Evolutionary conservation across 53 echinoderm and acorn worm genomes (phyloP).

Genomic region (Antedon mediterranea): DNA sequence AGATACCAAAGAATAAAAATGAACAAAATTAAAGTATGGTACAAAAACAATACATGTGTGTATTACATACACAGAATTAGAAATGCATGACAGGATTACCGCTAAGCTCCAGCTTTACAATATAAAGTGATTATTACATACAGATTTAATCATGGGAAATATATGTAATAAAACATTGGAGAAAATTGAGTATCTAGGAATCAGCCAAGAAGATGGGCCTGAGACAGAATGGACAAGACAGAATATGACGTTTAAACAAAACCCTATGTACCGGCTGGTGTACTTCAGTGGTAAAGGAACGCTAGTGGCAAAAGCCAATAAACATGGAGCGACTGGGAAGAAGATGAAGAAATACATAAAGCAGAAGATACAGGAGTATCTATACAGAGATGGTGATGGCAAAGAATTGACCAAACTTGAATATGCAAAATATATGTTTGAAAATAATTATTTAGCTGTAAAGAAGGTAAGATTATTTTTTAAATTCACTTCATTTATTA

Average conservation of each 20-base stretch:
- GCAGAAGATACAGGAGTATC: constrained; percentile 4
- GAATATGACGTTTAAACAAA: constrained; percentile 42
- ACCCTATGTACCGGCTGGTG: constrained; percentile 48
- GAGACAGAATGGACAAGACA: constrained; percentile 72
- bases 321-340: constrained; percentile 24
- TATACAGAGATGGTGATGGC: constrained; percentile 44
- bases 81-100: no score
- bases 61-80: no score
- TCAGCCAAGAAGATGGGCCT: constrained; percentile 17
- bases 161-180: not conserved
- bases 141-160: not conserved
- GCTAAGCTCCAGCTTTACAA: no score
- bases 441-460: constrained; percentile 14
- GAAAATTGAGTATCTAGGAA: not conserved
- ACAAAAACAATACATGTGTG: no score
- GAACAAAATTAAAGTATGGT: no score
- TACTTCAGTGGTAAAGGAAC: constrained; percentile 38
- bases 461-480: constrained; percentile 5
- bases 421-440: constrained; percentile 34
- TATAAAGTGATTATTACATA: no score
- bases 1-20: no score
- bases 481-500: no score
- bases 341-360: constrained; percentile 5
- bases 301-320: constrained; percentile 32
- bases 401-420: constrained; percentile 43